Conservation (phyloP, 2,113 vertebrate species). For the Muntiacus muntjak region DNA sequence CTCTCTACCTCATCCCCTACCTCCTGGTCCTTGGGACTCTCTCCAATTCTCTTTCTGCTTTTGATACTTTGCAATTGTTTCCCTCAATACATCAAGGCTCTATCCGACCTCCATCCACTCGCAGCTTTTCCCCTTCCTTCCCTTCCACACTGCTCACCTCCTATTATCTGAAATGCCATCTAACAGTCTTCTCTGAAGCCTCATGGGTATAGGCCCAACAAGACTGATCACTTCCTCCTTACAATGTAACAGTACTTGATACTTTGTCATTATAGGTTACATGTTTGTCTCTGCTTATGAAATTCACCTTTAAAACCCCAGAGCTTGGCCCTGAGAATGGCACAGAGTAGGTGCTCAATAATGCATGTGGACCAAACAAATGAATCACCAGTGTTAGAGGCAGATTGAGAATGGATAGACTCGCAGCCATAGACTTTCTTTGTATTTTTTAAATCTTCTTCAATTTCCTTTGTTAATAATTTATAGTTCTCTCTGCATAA, state of each 20-base stretch:
- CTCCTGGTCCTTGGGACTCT: not conserved
- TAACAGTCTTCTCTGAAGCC: not conserved
- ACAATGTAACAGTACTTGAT: not conserved
- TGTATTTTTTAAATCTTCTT: not conserved
- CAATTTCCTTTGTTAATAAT: not conserved
- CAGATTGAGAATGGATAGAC: not conserved
- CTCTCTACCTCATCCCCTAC: not conserved
- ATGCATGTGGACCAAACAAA: not conserved
- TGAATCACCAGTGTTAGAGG: not conserved
- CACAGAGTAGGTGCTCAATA: not conserved
- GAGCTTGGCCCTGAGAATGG: not conserved
- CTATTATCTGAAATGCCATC: not conserved
- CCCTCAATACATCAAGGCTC: not conserved
- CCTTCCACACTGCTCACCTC: not conserved
- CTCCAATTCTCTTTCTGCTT: not conserved
- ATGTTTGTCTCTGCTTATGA: not conserved
- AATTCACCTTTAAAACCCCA: not conserved
- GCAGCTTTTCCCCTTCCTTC: not conserved
- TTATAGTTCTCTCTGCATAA: not conserved
- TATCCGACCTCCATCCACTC: not conserved
- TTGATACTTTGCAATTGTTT: not conserved
- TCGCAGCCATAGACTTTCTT: not conserved
- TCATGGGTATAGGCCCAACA: not conserved
- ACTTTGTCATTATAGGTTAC: not conserved
- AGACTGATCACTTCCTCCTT: not conserved